Evolutionary conservation across 2,113 vertebrate genomes (phyloP).

Genomic region (Tragelaphus imberbis): DNA sequence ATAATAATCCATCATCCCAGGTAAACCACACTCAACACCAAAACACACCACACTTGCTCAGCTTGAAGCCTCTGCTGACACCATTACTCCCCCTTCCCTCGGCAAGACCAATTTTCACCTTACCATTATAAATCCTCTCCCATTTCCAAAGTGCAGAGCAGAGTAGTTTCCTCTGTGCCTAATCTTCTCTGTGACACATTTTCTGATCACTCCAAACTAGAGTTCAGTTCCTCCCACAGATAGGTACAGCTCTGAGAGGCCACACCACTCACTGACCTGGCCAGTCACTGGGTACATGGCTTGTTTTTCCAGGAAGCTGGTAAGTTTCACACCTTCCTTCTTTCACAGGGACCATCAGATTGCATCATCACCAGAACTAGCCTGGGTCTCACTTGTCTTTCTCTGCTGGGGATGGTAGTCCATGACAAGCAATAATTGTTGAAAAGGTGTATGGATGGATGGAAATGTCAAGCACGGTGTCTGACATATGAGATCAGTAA

Average conservation of each 20-base stretch:
- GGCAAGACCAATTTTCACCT: background rate
- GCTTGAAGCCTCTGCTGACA: background rate
- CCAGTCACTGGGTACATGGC: background rate
- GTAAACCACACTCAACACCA: background rate
- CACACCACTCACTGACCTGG: background rate
- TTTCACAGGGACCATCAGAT: background rate
- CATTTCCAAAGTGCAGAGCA: background rate
- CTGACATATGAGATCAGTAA: background rate
- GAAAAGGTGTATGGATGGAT: background rate
- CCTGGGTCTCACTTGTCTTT: background rate
- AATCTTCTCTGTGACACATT: background rate
- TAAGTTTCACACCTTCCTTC: background rate
- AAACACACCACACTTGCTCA: background rate
- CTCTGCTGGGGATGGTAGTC: background rate
- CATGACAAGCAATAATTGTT: background rate
- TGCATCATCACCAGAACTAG: background rate
- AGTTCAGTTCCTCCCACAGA: background rate
- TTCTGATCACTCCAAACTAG: background rate
- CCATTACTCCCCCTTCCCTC: background rate
- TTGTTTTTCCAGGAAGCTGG: background rate
- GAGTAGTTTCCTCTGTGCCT: background rate
- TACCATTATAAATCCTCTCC: background rate
- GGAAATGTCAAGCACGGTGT: background rate
- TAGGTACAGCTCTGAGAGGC: background rate
- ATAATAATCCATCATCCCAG: background rate